Conservation (phyloP, 2,797 vertebrate species). For the Podarcis lilfordi region DNA sequence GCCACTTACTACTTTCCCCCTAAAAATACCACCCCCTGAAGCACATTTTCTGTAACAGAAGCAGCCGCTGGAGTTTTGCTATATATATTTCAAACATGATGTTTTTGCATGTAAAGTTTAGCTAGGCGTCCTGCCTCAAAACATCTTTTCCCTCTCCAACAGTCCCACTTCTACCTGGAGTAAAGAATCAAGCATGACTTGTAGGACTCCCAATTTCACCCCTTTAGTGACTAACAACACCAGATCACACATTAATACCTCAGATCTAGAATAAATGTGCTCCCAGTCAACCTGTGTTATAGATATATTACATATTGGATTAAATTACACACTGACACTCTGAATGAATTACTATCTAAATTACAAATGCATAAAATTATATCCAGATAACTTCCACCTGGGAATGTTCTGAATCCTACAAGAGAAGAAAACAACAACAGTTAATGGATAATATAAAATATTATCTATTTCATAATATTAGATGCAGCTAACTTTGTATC, state of each 20-base stretch:
- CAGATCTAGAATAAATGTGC: background rate
- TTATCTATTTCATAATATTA: background rate
- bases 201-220: background rate
- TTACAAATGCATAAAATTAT: constrained; percentile 9
- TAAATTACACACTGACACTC: constrained; percentile 3
- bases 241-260: background rate
- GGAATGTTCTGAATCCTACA: constrained; percentile 56
- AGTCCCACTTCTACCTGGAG: background rate
- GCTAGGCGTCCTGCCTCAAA: background rate
- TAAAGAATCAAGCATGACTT: background rate
- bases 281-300: background rate
- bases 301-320: background rate
- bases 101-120: background rate
- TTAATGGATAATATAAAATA: background rate
- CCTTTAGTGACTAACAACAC: background rate
- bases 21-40: background rate
- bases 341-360: background rate
- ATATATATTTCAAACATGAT: no score
- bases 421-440: constrained; percentile 50
- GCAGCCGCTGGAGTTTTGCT: background rate
- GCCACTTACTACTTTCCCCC: background rate
- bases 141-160: background rate
- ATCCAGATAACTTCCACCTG: constrained; percentile 50
- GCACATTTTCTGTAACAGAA: background rate
- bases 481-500: background rate